Conservation (phyloP, 2,113 vertebrate species). For the Peucedramus taeniatus region DNA sequence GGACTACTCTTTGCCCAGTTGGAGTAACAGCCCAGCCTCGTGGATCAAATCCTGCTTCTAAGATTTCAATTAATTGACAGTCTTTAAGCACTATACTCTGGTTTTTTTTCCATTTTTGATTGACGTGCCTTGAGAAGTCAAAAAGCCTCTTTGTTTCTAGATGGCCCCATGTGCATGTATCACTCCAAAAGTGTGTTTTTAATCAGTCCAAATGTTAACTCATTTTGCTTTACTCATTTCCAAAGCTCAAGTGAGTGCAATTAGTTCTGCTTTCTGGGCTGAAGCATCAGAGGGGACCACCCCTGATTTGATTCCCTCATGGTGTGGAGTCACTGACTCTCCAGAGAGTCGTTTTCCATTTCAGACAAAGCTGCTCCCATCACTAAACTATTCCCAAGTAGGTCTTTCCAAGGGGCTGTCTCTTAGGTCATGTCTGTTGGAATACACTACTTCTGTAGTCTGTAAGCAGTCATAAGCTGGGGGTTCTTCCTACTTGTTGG, state of each 20-base stretch:
- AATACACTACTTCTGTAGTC: background rate
- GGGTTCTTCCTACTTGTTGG: background rate
- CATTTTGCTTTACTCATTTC: background rate
- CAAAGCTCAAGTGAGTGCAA: background rate
- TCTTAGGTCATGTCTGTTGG: background rate
- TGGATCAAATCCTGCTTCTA: background rate
- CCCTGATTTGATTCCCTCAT: background rate
- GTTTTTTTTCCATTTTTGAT: background rate
- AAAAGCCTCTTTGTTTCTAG: background rate
- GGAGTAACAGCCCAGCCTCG: background rate
- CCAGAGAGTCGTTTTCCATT: too few species aligned
- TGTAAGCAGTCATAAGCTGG: background rate
- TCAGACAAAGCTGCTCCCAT: background rate
- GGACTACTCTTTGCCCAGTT: background rate
- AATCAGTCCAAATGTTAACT: background rate
- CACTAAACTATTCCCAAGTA: background rate
- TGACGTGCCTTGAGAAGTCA: fast-evolving
- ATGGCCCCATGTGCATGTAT: background rate
- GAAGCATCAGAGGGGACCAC: background rate
- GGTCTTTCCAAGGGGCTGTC: background rate
- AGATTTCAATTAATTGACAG: background rate
- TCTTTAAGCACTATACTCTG: background rate
- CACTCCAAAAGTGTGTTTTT: background rate
- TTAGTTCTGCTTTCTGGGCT: background rate
- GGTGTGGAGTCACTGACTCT: background rate